Percentiles rank a stretch among this genome's conserved stretches.
These are phyloP conservation scores for Drosophila tristis DNA, from an alignment of 1,140 invertebrate species.

Conservation along the genomic window DNA sequence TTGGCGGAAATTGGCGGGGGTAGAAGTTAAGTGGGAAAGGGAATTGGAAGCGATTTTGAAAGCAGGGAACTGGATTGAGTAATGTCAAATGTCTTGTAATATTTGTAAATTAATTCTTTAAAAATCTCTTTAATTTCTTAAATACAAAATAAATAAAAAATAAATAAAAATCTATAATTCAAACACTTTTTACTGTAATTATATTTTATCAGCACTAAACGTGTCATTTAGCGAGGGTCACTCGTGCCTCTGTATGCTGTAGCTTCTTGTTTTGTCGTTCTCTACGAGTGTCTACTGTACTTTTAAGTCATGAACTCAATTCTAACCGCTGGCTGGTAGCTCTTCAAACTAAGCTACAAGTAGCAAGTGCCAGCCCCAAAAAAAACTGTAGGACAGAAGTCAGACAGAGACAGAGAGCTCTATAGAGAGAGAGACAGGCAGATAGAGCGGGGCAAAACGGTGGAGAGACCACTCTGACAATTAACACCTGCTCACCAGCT, in stretches of 20 bases:
- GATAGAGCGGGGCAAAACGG: conserved; percentile 21
- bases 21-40: not conserved
- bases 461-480: conserved; percentile 50
- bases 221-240: too few species aligned
- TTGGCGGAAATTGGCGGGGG: not conserved
- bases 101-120: too few species aligned
- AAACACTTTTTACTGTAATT: too few species aligned
- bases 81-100: too few species aligned
- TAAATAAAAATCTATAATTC: too few species aligned
- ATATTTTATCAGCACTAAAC: too few species aligned
- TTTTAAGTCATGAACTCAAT: not conserved
- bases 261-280: too few species aligned
- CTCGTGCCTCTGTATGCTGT: too few species aligned
- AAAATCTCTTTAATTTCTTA: too few species aligned
- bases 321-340: conserved; percentile 8
- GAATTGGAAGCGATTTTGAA: not conserved
- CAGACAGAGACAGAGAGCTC: conserved; percentile 14
- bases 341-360: conserved; percentile 35
- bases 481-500: conserved; percentile 69
- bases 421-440: conserved; percentile 8
- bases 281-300: not conserved
- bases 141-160: too few species aligned
- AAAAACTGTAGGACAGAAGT: conserved; percentile 1
- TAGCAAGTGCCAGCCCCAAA: conserved; percentile 21
- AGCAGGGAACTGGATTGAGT: too few species aligned